Percentiles rank a stretch among this genome's conserved stretches.
phyloP scores from a whole-genome alignment of 1,140 invertebrate genomes.

The Galleria mellonella region DNA sequence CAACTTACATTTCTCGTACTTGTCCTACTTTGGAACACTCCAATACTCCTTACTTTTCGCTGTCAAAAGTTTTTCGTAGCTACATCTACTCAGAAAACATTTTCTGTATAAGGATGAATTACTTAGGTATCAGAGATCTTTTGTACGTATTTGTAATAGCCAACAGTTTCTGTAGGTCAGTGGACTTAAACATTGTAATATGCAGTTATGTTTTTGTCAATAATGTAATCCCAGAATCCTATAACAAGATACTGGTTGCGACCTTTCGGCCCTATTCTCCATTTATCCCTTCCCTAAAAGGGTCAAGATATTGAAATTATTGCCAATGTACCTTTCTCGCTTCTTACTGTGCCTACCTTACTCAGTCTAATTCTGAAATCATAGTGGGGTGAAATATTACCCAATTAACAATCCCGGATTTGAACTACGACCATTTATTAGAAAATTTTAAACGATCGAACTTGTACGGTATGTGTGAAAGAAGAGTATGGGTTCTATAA shows the following conservation, averaged over 20 bases:
- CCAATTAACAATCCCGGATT: background rate
- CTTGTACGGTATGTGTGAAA: no score
- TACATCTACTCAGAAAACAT: conserved; percentile 5
- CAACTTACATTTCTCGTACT: conserved; percentile 5
- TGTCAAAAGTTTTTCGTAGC: conserved; percentile 7
- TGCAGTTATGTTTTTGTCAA: background rate
- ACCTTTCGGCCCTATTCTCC: background rate
- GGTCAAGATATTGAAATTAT: conserved; percentile 4
- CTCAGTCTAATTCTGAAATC: background rate
- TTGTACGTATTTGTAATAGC: no score
- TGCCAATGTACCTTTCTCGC: background rate
- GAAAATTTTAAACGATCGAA: background rate
- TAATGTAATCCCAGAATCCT: background rate
- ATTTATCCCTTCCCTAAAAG: background rate
- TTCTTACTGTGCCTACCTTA: background rate
- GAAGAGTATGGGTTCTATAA: no score
- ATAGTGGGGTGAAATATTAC: background rate
- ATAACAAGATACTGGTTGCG: background rate
- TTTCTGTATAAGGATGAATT: background rate
- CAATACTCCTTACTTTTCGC: conserved; percentile 9
- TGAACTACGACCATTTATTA: background rate
- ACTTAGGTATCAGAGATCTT: no score
- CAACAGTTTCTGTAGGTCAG: no score
- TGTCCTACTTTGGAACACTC: conserved; percentile 8
- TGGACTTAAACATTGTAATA: no score